These are phyloP conservation scores for Thereva nobilitata DNA, from an alignment of 2,888 invertebrate species.

Conservation along the genomic window DNA sequence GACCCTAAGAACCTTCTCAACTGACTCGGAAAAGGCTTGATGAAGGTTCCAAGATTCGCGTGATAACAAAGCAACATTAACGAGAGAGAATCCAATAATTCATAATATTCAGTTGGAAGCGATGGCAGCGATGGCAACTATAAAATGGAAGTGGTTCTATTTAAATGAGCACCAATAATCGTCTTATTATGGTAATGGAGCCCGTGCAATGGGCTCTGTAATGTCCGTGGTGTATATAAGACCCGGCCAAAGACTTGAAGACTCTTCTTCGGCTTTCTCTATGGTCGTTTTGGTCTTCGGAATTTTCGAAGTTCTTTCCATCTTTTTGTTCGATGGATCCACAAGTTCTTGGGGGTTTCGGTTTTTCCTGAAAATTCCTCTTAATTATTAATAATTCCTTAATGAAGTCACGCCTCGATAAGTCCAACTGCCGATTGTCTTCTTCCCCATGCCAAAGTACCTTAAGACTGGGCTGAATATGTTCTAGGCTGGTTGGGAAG, in stretches of 20 bases:
- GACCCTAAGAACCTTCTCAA: conserved; percentile 11
- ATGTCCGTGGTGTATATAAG: not conserved
- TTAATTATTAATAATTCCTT: conserved; percentile 47
- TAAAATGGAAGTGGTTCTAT: conserved; percentile 38
- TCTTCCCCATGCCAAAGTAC: conserved; percentile 19
- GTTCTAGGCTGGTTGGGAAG: too few relatives aligned
- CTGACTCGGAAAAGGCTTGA: conserved; percentile 25
- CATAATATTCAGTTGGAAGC: conserved; percentile 24
- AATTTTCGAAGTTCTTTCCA: conserved; percentile 5
- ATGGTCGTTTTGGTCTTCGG: conserved; percentile 15
- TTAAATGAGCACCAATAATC: conserved; percentile 45
- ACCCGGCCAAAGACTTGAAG: conserved; percentile 2
- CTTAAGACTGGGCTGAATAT: too few relatives aligned
- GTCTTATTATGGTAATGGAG: conserved; percentile 44
- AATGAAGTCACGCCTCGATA: conserved; percentile 47
- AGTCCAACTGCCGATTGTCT: conserved; percentile 45
- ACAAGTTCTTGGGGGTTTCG: not conserved
- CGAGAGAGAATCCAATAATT: conserved; percentile 40
- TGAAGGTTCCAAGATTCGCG: conserved; percentile 37
- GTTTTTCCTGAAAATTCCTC: conserved; percentile 19
- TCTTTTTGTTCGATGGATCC: conserved; percentile 7
- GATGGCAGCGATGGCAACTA: conserved; percentile 14
- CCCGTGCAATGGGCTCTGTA: conserved; percentile 20
- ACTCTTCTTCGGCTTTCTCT: not conserved
- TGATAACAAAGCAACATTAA: conserved; percentile 42